Evolutionary conservation across 2,797 vertebrate genomes (phyloP).

Genomic region (Alcedo quadribrachys): DNA sequence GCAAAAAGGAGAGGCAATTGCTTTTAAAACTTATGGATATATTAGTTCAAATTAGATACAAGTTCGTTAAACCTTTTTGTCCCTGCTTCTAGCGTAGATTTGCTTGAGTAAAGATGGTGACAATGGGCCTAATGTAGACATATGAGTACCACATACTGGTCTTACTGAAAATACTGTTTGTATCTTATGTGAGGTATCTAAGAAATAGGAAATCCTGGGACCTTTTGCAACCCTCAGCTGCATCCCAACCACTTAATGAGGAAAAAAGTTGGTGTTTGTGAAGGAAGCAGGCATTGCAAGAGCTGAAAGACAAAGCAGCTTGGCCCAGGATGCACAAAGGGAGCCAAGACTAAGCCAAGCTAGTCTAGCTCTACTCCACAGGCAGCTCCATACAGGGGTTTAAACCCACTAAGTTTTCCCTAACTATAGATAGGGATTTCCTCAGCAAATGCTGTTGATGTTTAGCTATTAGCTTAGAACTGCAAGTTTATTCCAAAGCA

Average conservation of each 20-base stretch:
- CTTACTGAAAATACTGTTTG: background rate
- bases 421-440: background rate
- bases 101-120: background rate
- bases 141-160: background rate
- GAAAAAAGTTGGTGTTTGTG: background rate
- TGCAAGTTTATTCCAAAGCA: background rate
- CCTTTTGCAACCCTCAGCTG: background rate
- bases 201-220: background rate
- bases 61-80: background rate
- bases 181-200: background rate
- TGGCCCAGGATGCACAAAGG: background rate
- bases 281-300: background rate
- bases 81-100: background rate
- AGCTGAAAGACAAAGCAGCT: background rate
- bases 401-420: background rate
- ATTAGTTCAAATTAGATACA: background rate
- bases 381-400: background rate
- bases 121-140: background rate
- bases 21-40: background rate
- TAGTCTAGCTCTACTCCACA: background rate
- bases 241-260: background rate
- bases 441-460: background rate
- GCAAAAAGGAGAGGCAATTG: rapidly evolving
- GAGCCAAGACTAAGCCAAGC: background rate
- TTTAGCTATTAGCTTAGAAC: background rate